Evolutionary conservation across 2,888 invertebrate genomes (phyloP), one percentile per base, ranked within the genome.

Genomic region (Rhagium mordax): DNA sequence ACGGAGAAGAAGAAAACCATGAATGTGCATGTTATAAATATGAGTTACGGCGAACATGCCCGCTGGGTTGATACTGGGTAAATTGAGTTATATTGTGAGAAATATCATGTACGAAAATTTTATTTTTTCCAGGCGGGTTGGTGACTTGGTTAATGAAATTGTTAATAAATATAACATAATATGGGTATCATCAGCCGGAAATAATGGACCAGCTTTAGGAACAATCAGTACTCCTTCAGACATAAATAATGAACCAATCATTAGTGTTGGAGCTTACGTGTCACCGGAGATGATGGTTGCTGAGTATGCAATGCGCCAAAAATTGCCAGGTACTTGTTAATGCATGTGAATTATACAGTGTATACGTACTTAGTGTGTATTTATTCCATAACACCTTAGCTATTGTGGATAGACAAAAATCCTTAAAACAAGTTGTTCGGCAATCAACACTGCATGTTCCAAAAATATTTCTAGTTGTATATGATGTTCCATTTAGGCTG

Each of bases 201-300:
- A 99, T 90, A 94, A 95, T 88, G 98, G 98, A 0, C 98, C 98
- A 7, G 97, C 96, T 68, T 91, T 99, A 27, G 94, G 95, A 84
- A 98, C 99, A 0, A 94, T 98, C 68, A 98, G 98, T 76, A 95
- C 96, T 8, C 95, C 95, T 59, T 95, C 95, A 0, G 95, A 95
- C 85, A 95, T 97, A 82, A 92, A 93, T 82, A 94, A 96, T 74
- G 94, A 93, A 79, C 92, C 93, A 78, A 91, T 97, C 70, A 96
- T 98, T 78, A 96, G 97, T 72, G 97, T 99, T 68, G 98, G 98
- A 16, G 99, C 99, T 13, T 98, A 97, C 89, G 97, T 99, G 74
- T 98, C 98, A 0, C 96, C 98, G 0, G 97, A 97, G 84, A 99
- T 99, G 98, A 98, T 98, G 96, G 90, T 94, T 65, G 97, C 98